Evolutionary conservation across 2,113 vertebrate genomes (phyloP).

Genomic region (Paraplagusia blochii): DNA sequence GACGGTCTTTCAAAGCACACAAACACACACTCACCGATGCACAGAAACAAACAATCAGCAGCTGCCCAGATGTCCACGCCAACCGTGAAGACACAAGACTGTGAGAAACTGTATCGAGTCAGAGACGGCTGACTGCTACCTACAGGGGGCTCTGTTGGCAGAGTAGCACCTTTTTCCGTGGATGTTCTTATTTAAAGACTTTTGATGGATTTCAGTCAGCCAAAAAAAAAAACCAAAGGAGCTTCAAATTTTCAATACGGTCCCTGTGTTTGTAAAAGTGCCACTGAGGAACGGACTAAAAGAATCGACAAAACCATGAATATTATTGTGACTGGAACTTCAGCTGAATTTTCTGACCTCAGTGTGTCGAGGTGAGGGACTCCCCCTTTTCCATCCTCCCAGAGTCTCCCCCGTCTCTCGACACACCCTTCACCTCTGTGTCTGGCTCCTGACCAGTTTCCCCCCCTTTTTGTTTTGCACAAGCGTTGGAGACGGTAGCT

Average conservation of each 20-base stretch:
- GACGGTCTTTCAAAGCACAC: slow-evolving; percentile 68
- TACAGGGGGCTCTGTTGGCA: slow-evolving; percentile 46
- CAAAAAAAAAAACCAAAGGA: slow-evolving; percentile 91
- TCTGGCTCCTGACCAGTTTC: slow-evolving; percentile 62
- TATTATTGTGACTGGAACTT: slow-evolving; percentile 59
- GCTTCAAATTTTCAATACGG: slow-evolving; percentile 75
- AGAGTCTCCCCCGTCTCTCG: slow-evolving; percentile 52
- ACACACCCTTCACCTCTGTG: slow-evolving; percentile 54
- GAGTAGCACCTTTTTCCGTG: slow-evolving; percentile 59
- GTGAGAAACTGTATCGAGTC: slow-evolving; percentile 48
- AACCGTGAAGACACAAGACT: slow-evolving; percentile 41
- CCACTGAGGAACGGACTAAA: slow-evolving; percentile 70
- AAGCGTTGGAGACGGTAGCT: slow-evolving; percentile 73
- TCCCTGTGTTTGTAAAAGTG: slow-evolving; percentile 74
- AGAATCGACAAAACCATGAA: slow-evolving; percentile 32
- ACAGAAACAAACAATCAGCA: slow-evolving; percentile 56
- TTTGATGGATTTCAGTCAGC: slow-evolving; percentile 72
- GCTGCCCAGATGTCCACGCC: slow-evolving; percentile 52
- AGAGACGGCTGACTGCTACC: slow-evolving; percentile 55
- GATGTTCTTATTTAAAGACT: slow-evolving; percentile 60
- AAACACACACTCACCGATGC: slow-evolving; percentile 51
- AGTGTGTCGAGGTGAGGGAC: slow-evolving; percentile 61
- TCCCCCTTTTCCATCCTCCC: slow-evolving; percentile 61
- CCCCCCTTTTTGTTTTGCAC: slow-evolving; percentile 75
- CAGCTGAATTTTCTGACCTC: slow-evolving; percentile 70